These are phyloP conservation scores for Lethenteron reissneri DNA, from an alignment of 2,113 vertebrate genomes.

Conservation along the genomic window DNA sequence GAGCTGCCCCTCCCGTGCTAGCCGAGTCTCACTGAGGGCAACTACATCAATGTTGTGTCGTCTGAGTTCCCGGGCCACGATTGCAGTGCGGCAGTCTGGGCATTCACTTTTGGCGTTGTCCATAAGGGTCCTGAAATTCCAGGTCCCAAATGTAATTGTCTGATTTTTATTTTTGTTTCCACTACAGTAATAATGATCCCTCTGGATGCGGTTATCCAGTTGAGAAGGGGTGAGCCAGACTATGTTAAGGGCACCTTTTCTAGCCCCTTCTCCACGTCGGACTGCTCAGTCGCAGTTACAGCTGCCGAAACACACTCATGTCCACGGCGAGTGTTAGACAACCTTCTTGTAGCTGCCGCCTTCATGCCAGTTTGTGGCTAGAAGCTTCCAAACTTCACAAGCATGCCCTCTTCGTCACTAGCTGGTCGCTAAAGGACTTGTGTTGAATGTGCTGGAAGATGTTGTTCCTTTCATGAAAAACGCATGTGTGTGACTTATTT, in stretches of 20 bases:
- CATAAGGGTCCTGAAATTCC: not conserved
- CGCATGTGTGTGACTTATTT: not conserved
- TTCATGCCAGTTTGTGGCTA: not conserved
- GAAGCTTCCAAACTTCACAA: not conserved
- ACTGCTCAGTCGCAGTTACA: slow-evolving; percentile 1
- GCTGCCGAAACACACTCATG: not conserved
- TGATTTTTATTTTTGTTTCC: not conserved
- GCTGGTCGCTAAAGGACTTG: not conserved
- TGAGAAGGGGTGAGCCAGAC: not conserved
- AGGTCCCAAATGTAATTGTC: not conserved
- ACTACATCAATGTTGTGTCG: not conserved
- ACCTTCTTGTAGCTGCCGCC: slow-evolving; percentile 1
- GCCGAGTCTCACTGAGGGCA: not conserved
- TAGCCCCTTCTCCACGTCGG: not conserved
- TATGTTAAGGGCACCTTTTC: slow-evolving; percentile 2
- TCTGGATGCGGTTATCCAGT: not conserved
- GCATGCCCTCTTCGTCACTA: not conserved
- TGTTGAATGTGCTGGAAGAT: not conserved
- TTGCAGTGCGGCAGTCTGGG: not conserved
- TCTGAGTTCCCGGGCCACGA: slow-evolving; percentile 2
- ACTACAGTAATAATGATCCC: not conserved
- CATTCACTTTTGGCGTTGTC: not conserved
- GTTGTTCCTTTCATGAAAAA: not conserved
- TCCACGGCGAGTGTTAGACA: not conserved
- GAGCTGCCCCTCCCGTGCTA: not conserved